phyloP scores from a whole-genome alignment of 64 coral and sea anemone genomes.

The Pachyseris speciosa region DNA sequence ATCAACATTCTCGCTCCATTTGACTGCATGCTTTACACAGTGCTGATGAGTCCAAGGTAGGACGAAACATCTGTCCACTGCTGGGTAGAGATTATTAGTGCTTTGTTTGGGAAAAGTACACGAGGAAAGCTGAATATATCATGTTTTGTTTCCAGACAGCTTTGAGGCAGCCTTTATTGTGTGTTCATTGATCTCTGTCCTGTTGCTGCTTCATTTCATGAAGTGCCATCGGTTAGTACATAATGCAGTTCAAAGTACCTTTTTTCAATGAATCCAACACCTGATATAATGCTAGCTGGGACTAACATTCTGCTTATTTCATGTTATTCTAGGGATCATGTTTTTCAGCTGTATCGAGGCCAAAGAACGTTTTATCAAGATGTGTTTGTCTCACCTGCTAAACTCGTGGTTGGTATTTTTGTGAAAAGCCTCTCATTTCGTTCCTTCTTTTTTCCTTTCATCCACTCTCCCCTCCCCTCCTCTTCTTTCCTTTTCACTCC shows the following conservation, averaged over 20 bases:
- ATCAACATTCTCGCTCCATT: too few relatives aligned
- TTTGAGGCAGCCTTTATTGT: background rate
- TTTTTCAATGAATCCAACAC: too few relatives aligned
- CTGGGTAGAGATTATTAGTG: too few relatives aligned
- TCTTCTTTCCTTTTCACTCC: too few relatives aligned
- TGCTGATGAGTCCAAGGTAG: too few relatives aligned
- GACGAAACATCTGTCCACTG: too few relatives aligned
- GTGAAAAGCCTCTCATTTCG: background rate
- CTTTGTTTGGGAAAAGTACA: too few relatives aligned
- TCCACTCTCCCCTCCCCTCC: too few relatives aligned
- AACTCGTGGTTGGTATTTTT: background rate
- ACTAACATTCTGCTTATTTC: background rate
- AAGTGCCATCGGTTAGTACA: conserved; percentile 40
- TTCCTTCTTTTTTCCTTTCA: too few relatives aligned
- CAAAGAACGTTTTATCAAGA: background rate
- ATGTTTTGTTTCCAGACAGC: background rate
- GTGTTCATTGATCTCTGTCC: background rate
- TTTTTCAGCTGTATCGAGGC: conserved; percentile 4
- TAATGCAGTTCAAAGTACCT: too few relatives aligned
- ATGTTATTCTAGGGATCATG: conserved; percentile 4
- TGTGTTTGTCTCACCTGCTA: background rate
- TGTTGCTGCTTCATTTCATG: background rate
- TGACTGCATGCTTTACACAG: too few relatives aligned
- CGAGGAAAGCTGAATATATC: background rate
- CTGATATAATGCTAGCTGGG: too few relatives aligned